Base-by-base conservation (phyloP, 2,113 vertebrate species). In the Leptobrachium ailaonicum region DNA sequence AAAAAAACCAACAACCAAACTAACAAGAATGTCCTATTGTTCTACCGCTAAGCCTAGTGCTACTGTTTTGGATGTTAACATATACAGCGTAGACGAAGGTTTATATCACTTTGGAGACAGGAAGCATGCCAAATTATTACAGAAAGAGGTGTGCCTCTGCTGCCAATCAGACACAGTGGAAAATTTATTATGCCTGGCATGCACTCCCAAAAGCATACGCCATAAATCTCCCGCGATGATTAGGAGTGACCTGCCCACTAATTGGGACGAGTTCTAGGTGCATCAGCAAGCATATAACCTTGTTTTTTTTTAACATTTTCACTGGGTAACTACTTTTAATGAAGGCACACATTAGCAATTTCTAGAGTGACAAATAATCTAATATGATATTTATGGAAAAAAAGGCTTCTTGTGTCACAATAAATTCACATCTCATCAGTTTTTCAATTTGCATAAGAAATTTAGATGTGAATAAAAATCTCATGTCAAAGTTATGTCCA, bases 101-200 rank as follows among this genome's bases (percentile, higher is more conserved):
- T 69, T 77, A 77, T 77, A 77, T 77, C 11, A 53, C 75, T 58
- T 45, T 45, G 60, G 64, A 63, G 50, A n/a, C 62, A 53, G 73
- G 73, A 75, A 66, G 2, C 14, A 6, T 69, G 66, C 53, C 75
- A 77, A 40, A n/a, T 45, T 58, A 41, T 70, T 11, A 12, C 53
- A 77, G 10, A 9, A n/a, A 69, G 42, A 77, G 75, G 75, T 32
- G 75, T 69, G 75, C 50, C 5, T 6, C 41, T 44, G 11, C 50
- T 70, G 4, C 66, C 10, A 77, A 12, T 77, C 66, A 77, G n/a
- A 56, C 8, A 68, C 41, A n/a, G 67, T 77, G 75, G 75, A 70
- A 77, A 62, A 77, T 77, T 77, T 77, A 70, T 66, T 77, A 60
- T 12, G 14, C 50, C 56, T 77, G 75, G 69, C 45, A 69, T 56